A percentile compares a stretch with the other conserved stretches of the same genome.
Evolutionary conservation across 2,797 vertebrate species (phyloP).

Genomic region (Eidolon dupreanum): DNA sequence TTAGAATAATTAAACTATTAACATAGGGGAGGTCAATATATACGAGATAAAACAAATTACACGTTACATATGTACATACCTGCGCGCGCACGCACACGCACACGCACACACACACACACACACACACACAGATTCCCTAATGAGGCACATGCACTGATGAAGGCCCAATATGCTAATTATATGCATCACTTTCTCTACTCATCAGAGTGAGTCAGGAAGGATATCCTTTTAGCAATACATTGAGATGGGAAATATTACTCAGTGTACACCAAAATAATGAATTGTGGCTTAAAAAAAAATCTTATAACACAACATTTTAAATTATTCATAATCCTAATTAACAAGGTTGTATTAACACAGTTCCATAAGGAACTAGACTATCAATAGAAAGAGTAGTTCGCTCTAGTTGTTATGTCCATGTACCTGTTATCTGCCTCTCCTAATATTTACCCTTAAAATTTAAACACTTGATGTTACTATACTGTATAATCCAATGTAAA

Average conservation of each 20-base stretch:
- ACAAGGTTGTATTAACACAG: not conserved
- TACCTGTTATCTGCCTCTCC: slow-evolving; percentile 19
- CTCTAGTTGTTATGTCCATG: not conserved
- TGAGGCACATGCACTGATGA: not conserved
- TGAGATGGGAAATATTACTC: not conserved
- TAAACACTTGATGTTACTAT: not conserved
- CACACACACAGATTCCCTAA: not conserved
- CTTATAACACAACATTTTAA: not conserved
- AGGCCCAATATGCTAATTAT: not conserved
- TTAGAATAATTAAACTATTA: not conserved
- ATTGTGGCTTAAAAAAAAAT: slow-evolving; percentile 10
- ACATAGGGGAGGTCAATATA: not conserved
- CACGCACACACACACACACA: too few relatives aligned
- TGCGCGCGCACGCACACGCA: too few relatives aligned
- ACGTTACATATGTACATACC: not conserved
- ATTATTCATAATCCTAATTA: slow-evolving; percentile 40
- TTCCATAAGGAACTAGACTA: not conserved
- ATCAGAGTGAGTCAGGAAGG: not conserved
- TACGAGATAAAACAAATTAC: not conserved
- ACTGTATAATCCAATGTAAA: not conserved
- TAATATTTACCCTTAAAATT: slow-evolving; percentile 6
- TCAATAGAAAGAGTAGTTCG: not conserved
- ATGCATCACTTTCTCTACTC: not conserved
- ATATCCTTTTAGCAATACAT: not conserved
- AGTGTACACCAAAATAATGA: slow-evolving; percentile 1